phyloP scores from a whole-genome alignment of 2,888 invertebrate genomes.

The Apamea anceps region DNA sequence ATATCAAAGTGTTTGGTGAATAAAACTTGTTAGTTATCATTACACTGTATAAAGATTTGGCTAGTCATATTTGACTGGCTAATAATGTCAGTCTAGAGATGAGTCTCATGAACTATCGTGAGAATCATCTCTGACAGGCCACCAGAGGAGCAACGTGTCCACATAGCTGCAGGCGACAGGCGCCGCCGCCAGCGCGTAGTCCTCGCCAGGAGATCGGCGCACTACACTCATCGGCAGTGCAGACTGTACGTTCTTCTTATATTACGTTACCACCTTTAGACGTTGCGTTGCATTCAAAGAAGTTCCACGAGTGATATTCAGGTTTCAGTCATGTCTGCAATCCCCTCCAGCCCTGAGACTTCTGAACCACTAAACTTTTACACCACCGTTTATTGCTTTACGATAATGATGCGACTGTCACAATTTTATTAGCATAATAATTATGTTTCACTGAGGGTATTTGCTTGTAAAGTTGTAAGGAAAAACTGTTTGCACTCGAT shows the following conservation, averaged over 20 bases:
- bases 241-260: neutral
- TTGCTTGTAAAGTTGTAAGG: neutral
- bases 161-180: neutral
- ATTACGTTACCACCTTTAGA: neutral
- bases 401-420: neutral
- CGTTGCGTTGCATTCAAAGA: neutral
- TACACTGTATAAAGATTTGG: neutral
- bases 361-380: slow-evolving; percentile 3
- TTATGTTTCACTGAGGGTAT: slow-evolving; percentile 12
- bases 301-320: neutral
- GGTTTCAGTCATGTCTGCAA: neutral
- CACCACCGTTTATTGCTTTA: neutral
- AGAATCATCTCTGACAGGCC: no score
- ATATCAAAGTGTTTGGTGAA: neutral
- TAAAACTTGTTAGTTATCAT: neutral
- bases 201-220: neutral
- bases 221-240: neutral
- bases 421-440: slow-evolving; percentile 1
- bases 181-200: neutral
- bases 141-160: neutral
- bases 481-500: slow-evolving; percentile 4
- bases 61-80: neutral
- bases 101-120: no score
- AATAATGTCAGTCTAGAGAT: neutral
- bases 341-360: neutral